These are phyloP conservation scores for Hiodon alosoides DNA, from an alignment of 2,113 vertebrate species.

Conservation along the genomic window DNA sequence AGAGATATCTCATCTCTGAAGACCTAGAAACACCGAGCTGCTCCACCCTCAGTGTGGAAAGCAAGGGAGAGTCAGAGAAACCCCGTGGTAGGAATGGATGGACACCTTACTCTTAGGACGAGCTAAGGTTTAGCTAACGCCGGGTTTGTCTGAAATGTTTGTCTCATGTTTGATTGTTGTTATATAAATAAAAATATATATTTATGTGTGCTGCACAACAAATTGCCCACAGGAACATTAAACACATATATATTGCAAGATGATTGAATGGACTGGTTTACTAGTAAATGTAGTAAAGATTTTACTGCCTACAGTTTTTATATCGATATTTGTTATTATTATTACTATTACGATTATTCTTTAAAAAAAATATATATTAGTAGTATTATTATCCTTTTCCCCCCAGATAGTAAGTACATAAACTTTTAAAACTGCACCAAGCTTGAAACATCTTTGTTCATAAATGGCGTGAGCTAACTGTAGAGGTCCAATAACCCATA, in stretches of 20 bases:
- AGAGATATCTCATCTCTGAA: constrained; percentile 36
- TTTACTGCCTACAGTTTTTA: background rate
- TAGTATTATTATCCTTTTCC: too few relatives aligned
- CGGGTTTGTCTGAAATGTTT: constrained; percentile 1
- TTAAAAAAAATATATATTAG: too few relatives aligned
- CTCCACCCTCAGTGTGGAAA: background rate
- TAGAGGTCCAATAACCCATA: background rate
- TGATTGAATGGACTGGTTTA: background rate
- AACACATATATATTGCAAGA: background rate
- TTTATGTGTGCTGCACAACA: background rate
- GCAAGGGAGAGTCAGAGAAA: background rate
- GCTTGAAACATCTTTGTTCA: background rate
- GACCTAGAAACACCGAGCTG: constrained; percentile 53
- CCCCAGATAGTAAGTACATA: too few relatives aligned
- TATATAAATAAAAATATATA: background rate
- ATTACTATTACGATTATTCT: background rate
- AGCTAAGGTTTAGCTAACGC: background rate
- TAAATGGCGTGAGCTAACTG: constrained; percentile 17
- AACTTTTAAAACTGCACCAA: background rate
- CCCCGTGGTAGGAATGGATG: background rate
- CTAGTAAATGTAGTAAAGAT: background rate
- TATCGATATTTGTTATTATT: background rate
- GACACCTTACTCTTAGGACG: background rate
- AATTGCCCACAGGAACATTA: background rate
- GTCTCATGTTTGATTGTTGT: background rate